These are phyloP conservation scores for Theocolax elegans DNA, from an alignment of 1,140 invertebrate genomes.

Conservation along the genomic window DNA sequence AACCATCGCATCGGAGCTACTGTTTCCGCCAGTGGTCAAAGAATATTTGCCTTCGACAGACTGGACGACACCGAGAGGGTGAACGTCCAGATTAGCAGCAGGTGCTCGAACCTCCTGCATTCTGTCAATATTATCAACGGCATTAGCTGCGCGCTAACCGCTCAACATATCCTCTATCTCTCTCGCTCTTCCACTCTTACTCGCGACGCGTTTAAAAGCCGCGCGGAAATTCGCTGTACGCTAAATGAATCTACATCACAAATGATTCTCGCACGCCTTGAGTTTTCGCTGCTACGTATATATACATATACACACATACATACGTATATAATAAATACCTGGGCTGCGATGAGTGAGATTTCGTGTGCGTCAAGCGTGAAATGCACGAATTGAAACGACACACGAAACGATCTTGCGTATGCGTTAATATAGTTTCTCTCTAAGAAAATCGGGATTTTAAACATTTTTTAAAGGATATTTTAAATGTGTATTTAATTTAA, in stretches of 20 bases:
- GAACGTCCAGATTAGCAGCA: constrained; percentile 29
- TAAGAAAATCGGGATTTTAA: too few relatives aligned
- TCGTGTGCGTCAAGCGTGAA: neutral
- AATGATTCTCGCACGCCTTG: constrained; percentile 9
- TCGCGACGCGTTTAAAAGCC: neutral
- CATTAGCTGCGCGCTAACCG: constrained; percentile 37
- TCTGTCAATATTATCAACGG: constrained; percentile 39
- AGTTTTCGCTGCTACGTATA: too few relatives aligned
- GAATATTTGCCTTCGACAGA: constrained; percentile 27
- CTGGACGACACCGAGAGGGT: neutral
- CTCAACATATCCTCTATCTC: neutral
- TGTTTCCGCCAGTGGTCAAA: neutral
- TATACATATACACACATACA: too few relatives aligned
- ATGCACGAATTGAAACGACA: constrained; percentile 29
- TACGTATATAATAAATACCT: too few relatives aligned
- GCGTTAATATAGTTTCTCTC: neutral
- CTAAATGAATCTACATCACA: constrained; percentile 35
- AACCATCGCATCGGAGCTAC: too few relatives aligned
- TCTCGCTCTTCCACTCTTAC: neutral
- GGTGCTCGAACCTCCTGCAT: constrained; percentile 34
- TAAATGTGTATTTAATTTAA: too few relatives aligned
- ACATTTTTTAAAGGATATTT: too few relatives aligned
- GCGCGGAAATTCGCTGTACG: constrained; percentile 6
- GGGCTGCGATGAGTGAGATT: neutral
- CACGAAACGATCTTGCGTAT: neutral